Evolutionary conservation across 1,140 invertebrate genomes (phyloP).

Genomic region (Drosophila kohkoa): DNA sequence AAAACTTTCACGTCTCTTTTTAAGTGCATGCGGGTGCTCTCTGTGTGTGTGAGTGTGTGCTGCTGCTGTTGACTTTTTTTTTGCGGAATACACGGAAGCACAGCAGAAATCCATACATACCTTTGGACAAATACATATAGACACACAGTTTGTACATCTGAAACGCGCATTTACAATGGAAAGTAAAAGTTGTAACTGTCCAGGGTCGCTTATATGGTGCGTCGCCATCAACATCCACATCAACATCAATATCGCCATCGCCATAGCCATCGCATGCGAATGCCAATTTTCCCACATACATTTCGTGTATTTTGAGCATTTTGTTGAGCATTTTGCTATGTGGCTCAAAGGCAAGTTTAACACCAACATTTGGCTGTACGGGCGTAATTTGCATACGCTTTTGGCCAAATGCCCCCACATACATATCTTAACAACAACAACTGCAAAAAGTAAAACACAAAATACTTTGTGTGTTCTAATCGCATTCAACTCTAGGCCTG

Average conservation of each 20-base stretch:
- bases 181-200: slow-evolving; percentile 77
- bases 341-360: slow-evolving; percentile 59
- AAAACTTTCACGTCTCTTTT: slow-evolving; percentile 80
- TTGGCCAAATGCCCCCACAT: slow-evolving; percentile 66
- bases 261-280: slow-evolving; percentile 59
- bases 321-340: slow-evolving; percentile 36
- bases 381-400: slow-evolving; percentile 68
- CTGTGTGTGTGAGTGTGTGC: slow-evolving; percentile 21
- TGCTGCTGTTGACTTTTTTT: slow-evolving; percentile 33
- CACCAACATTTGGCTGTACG: slow-evolving; percentile 70
- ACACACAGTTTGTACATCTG: slow-evolving; percentile 17
- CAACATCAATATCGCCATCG: slow-evolving; percentile 42
- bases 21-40: slow-evolving; percentile 73
- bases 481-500: slow-evolving; percentile 36
- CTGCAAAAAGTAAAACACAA: slow-evolving; percentile 21
- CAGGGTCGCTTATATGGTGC: slow-evolving; percentile 72
- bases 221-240: slow-evolving; percentile 41
- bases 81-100: slow-evolving; percentile 66
- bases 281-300: slow-evolving; percentile 82
- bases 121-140: neutral
- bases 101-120: slow-evolving; percentile 15
- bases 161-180: slow-evolving; percentile 66
- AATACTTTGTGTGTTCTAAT: slow-evolving; percentile 58
- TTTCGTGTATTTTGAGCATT: slow-evolving; percentile 51
- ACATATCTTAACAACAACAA: slow-evolving; percentile 44